Evolutionary conservation across 2,113 vertebrate genomes (phyloP), one percentile per base, ranked within the genome.

Genomic region (Chaenogobius annularis): DNA sequence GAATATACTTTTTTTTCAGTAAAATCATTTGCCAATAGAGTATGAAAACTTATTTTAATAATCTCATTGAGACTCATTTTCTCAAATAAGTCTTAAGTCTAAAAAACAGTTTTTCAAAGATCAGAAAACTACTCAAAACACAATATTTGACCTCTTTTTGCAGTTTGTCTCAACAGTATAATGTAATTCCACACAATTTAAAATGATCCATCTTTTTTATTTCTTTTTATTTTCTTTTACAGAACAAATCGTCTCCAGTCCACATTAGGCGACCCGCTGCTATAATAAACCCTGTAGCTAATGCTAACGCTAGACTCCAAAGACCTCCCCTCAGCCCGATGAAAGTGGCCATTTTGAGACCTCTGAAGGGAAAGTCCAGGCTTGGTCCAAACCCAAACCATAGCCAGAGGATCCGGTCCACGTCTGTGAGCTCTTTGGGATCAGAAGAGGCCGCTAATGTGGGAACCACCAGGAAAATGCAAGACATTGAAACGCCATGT

Each of bases 331-430:
- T 83, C 10, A 74, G 71, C 68, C 82, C 77, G 1, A 35, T 82
- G 48, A 88, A 79, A 83, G 70, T 62, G 6, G 69, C 80, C 0
- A n/a, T 63, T 69, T n/a, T 84, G 62, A 74, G 66, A 77, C 56
- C 62, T 37, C 40, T 66, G 58, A 67, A 73, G 31, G 22, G 72
- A 64, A 69, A 81, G 14, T 37, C 35, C 43, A 63, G 68, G 10
- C 72, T 19, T 15, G 19, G 7, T 3, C 35, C 15, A 7, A 61
- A 5, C 22, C 0, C 50, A 23, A 82, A 48, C 23, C 37, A 23
- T 43, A 73, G 61, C 56, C 80, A 67, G 23, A 76, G 15, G 31
- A 74, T 14, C 0, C 68, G 40, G 12, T 87, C 79, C 0, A 31
- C 63, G 1, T 86, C 79, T 0, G 55, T 20, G 44, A 66, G 78